Evolutionary conservation across 2,113 vertebrate species (phyloP).

Genomic region (Heptranchias perlo): DNA sequence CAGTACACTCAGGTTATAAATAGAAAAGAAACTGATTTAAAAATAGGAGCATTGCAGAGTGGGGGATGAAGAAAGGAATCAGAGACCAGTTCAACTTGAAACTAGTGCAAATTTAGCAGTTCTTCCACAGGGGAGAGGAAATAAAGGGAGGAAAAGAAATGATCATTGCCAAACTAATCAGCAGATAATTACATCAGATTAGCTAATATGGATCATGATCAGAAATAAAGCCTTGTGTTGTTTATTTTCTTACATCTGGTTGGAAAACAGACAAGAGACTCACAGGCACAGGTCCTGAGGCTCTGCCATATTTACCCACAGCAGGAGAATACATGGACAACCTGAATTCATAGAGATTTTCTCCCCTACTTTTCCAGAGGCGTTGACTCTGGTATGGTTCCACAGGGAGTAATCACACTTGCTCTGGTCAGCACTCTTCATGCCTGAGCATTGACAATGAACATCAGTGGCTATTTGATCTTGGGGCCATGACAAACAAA

Average conservation of each 20-base stretch:
- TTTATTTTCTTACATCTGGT: not conserved
- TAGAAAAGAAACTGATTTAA: constrained; percentile 45
- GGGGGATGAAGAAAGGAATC: constrained; percentile 40
- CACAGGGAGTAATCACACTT: not conserved
- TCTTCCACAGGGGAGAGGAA: constrained; percentile 22
- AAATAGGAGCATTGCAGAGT: constrained; percentile 41
- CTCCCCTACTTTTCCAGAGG: not conserved
- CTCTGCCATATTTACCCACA: not conserved
- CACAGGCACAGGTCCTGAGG: not conserved
- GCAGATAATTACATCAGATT: not conserved
- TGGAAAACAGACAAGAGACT: not conserved
- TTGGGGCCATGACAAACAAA: not conserved
- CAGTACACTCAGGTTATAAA: constrained; percentile 46
- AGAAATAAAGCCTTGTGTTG: not conserved
- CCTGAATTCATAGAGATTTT: not conserved
- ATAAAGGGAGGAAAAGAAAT: not conserved
- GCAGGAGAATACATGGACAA: not conserved
- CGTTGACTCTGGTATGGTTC: not conserved
- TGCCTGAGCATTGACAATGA: not conserved
- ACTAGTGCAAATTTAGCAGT: not conserved
- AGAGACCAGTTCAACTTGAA: not conserved
- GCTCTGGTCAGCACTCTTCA: not conserved
- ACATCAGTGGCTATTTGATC: not conserved
- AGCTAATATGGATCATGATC: not conserved
- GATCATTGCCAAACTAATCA: not conserved